Evolutionary conservation across 2,888 invertebrate species (phyloP), one percentile per base, ranked within the genome.

Genomic region (Diploptera punctata): DNA sequence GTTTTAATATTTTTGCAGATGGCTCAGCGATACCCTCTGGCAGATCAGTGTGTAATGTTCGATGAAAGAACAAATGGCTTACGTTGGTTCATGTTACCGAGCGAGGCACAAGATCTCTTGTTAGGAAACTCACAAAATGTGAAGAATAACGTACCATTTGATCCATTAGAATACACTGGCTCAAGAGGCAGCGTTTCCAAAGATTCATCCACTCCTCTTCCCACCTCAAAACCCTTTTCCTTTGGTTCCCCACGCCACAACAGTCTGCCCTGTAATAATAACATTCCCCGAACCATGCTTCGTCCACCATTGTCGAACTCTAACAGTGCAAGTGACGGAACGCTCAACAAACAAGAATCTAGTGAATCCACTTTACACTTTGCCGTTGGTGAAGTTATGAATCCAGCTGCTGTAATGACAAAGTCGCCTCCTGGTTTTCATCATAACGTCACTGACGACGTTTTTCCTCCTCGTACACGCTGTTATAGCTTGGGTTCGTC

Each of bases 61-160:
- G 90, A 91, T 78, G 82, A 83, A 29, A 86, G 89, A 60, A 88
- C 91, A 54, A 90, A 91, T 76, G 86, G 88, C 69, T 84, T 95
- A 16, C 87, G 95, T 74, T 97, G 96, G 96, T 97, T 95, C 83
- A 90, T 96, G 88, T 82, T 96, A 68, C 95, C 95, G 0, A 91
- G 92, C 80, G 96, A 97, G 84, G 95, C 95, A 0, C 91, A 93
- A 79, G 89, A 91, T 76, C 86, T 93, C 43, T 83, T 93, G 1
- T 84, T 92, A 1, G 92, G 92, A 21, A 88, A 90, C 78, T 91
- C 91, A 49, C 90, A 88, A 71, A 92, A 91, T 79, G 92, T 93
- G 9, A 92, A 92, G 82, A 91, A 92, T 73, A 87, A 88, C 76
- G 90, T 92, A 76, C 93, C 93, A 72, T 93, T 93, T 79, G 90